phyloP scores from a whole-genome alignment of 2,113 vertebrate genomes.

The Antechinus flavipes region DNA sequence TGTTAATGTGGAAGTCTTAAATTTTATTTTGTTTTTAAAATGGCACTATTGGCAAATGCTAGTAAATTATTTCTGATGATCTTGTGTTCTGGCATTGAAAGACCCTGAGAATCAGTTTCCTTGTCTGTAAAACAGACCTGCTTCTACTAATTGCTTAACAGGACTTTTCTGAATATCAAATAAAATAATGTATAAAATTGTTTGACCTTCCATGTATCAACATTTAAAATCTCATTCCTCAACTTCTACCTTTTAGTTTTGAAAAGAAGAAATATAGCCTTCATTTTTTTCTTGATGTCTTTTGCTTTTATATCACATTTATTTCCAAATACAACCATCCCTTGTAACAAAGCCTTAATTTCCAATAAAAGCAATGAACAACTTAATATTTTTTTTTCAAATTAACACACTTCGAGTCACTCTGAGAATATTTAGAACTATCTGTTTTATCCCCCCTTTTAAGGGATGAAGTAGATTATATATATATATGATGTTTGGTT shows the following conservation, averaged over 20 bases:
- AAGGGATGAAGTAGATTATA: neutral
- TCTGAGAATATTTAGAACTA: rapidly evolving
- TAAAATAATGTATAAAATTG: neutral
- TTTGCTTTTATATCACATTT: neutral
- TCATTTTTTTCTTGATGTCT: neutral
- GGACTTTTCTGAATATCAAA: neutral
- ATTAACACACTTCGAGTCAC: neutral
- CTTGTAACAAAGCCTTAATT: neutral
- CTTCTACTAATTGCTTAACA: neutral
- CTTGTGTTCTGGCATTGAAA: neutral
- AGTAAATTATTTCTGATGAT: neutral
- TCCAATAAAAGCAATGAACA: neutral
- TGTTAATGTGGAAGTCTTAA: neutral
- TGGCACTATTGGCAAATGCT: neutral
- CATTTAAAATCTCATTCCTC: neutral
- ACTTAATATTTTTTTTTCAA: neutral
- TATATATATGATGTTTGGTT: rapidly evolving
- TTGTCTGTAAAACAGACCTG: neutral
- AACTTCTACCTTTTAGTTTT: neutral
- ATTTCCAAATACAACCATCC: neutral
- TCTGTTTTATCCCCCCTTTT: neutral
- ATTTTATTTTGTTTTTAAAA: neutral
- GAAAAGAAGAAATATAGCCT: neutral
- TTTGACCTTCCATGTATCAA: neutral
- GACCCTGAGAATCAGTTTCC: neutral